phyloP scores from a whole-genome alignment of 2,113 vertebrate genomes.

The Mugil cephalus region DNA sequence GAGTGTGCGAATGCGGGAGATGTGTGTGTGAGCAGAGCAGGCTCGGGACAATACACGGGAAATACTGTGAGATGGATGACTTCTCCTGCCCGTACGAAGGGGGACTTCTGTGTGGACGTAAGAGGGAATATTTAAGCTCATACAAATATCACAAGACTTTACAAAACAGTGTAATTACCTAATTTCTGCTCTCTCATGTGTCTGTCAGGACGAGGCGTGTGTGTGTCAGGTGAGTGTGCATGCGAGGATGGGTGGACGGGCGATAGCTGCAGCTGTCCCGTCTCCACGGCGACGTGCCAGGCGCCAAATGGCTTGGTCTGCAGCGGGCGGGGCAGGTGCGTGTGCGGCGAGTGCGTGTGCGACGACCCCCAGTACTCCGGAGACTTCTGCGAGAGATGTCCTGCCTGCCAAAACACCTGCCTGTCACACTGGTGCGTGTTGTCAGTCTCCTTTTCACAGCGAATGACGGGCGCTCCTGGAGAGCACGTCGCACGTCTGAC shows the following conservation, averaged over 20 bases:
- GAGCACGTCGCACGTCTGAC: background rate
- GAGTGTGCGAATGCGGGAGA: slow-evolving; percentile 89
- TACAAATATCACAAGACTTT: background rate
- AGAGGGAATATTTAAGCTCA: slow-evolving; percentile 38
- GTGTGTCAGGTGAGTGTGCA: slow-evolving; percentile 89
- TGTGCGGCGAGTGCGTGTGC: slow-evolving; percentile 92
- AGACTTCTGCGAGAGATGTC: slow-evolving; percentile 91
- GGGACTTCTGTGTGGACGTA: slow-evolving; percentile 91
- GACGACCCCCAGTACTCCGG: slow-evolving; percentile 87
- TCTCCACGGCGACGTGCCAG: slow-evolving; percentile 86
- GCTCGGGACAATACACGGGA: slow-evolving; percentile 90
- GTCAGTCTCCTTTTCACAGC: background rate
- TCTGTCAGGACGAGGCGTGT: slow-evolving; percentile 90
- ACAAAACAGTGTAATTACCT: background rate
- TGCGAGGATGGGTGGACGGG: slow-evolving; percentile 92
- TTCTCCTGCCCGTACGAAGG: slow-evolving; percentile 93
- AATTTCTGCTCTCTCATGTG: background rate
- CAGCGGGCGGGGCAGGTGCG: slow-evolving; percentile 90
- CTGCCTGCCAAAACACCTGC: slow-evolving; percentile 88
- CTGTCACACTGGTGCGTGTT: slow-evolving; percentile 91
- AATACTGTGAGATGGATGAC: slow-evolving; percentile 94
- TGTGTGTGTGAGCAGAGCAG: slow-evolving; percentile 91
- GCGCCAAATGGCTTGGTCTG: slow-evolving; percentile 88
- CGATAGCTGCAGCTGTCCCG: slow-evolving; percentile 89
- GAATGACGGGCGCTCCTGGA: background rate